Conservation (phyloP, 2,797 vertebrate genomes). For the Premnoplex brunnescens region DNA sequence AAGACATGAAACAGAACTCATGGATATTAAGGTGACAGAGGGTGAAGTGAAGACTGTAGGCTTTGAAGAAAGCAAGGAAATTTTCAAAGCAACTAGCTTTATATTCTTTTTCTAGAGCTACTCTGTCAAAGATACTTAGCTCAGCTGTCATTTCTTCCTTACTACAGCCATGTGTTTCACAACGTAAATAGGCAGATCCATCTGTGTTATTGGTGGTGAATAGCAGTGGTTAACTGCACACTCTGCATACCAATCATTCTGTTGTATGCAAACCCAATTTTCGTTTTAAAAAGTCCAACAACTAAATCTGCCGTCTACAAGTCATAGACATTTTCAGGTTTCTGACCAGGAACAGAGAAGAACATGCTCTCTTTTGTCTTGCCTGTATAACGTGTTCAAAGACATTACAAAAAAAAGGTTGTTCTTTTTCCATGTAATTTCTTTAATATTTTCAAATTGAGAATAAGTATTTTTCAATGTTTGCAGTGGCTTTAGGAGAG, state of each 20-base stretch:
- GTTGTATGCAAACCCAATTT: not conserved
- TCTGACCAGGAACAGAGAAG: not conserved
- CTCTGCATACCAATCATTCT: constrained; percentile 11
- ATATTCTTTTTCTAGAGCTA: constrained; percentile 57
- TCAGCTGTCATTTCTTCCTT: constrained; percentile 53
- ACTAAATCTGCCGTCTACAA: not conserved
- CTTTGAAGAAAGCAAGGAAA: constrained; percentile 68
- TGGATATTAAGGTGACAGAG: constrained; percentile 65
- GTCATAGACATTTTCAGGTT: not conserved
- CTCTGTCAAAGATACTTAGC: constrained; percentile 59
- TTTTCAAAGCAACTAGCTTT: constrained; percentile 68
- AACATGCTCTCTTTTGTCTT: not conserved
- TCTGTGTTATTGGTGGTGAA: constrained; percentile 42
- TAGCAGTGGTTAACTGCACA: not conserved
- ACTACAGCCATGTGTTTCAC: constrained; percentile 53
- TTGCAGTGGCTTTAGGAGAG: not conserved
- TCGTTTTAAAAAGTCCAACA: not conserved
- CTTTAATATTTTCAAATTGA: not conserved
- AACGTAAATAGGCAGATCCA: constrained; percentile 21
- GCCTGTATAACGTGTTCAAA: not conserved
- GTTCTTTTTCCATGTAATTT: not conserved
- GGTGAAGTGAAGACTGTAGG: constrained; percentile 38
- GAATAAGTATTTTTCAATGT: not conserved
- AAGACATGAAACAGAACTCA: constrained; percentile 63
- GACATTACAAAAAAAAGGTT: not conserved